phyloP scores from a whole-genome alignment of 2,797 vertebrate species.

The Miichthys miiuy region DNA sequence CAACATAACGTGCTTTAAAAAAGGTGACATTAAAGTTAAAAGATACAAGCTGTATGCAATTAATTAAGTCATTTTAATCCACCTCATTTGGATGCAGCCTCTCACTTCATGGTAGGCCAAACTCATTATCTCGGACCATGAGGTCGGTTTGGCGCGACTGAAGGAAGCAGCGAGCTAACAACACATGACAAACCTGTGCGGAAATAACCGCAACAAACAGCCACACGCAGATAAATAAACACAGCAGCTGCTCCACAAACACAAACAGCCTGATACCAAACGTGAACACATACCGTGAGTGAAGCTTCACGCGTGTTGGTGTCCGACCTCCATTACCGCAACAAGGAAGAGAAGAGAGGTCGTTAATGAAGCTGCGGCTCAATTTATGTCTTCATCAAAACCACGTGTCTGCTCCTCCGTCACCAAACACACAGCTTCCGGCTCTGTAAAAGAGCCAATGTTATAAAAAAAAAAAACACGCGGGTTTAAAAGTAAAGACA shows the following conservation, averaged over 20 bases:
- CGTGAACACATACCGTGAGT: background rate
- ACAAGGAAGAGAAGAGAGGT: constrained; percentile 56
- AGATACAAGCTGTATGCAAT: too few relatives aligned
- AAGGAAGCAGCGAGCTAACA: constrained; percentile 24
- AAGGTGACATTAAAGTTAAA: background rate
- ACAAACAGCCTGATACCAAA: fast-evolving
- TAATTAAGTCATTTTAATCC: background rate
- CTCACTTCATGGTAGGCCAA: background rate
- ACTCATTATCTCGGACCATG: constrained; percentile 24
- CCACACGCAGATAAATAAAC: background rate
- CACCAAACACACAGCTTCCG: constrained; percentile 68
- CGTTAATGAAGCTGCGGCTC: constrained; percentile 5
- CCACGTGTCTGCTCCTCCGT: constrained; percentile 75
- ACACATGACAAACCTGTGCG: too few relatives aligned
- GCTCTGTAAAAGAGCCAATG: constrained; percentile 28
- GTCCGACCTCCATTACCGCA: fast-evolving
- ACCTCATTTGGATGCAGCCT: fast-evolving
- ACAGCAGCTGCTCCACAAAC: background rate
- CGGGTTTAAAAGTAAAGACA: too few relatives aligned
- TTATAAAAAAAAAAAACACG: too few relatives aligned
- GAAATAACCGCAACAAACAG: constrained; percentile 12
- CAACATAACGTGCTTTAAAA: background rate
- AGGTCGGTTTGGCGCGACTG: constrained; percentile 40
- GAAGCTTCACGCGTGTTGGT: fast-evolving
- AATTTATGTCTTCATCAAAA: constrained; percentile 74